Conservation (phyloP, 2,113 vertebrate species). For the Gracilinanus agilis region DNA sequence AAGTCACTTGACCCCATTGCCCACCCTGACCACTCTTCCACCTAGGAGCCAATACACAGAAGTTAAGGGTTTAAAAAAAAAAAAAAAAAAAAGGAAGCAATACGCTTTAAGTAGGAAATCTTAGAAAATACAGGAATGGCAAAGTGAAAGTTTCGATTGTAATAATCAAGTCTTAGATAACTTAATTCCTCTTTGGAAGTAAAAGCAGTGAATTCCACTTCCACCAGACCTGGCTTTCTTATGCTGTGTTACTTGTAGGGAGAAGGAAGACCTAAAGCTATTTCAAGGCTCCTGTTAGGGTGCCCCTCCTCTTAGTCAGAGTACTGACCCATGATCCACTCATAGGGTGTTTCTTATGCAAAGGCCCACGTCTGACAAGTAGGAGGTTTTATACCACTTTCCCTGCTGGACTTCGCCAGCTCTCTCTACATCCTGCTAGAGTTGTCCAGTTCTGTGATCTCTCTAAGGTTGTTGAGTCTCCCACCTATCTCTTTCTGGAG, state of each 20-base stretch:
- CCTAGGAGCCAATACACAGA: too few relatives aligned
- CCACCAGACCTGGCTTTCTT: neutral
- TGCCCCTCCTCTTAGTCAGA: conserved; percentile 32
- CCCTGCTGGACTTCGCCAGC: conserved; percentile 6
- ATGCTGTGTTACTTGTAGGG: conserved; percentile 8
- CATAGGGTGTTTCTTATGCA: conserved; percentile 20
- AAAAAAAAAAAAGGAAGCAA: too few relatives aligned
- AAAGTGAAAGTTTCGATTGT: neutral
- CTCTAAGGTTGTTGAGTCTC: neutral
- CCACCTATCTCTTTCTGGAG: conserved; percentile 1
- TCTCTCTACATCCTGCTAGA: neutral
- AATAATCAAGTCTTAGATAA: neutral
- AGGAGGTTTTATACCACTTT: neutral
- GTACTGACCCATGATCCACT: conserved; percentile 35
- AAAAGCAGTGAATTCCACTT: neutral
- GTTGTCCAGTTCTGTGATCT: neutral
- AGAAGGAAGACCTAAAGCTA: conserved; percentile 16
- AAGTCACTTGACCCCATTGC: too few relatives aligned
- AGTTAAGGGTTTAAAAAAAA: too few relatives aligned
- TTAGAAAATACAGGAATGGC: neutral
- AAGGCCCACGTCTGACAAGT: neutral
- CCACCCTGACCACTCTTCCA: too few relatives aligned
- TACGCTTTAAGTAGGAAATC: neutral
- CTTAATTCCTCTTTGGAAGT: neutral
- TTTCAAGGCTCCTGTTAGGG: conserved; percentile 34